These are phyloP conservation scores for Enteromius argenteus DNA, from an alignment of 2,797 vertebrate species.

Conservation along the genomic window DNA sequence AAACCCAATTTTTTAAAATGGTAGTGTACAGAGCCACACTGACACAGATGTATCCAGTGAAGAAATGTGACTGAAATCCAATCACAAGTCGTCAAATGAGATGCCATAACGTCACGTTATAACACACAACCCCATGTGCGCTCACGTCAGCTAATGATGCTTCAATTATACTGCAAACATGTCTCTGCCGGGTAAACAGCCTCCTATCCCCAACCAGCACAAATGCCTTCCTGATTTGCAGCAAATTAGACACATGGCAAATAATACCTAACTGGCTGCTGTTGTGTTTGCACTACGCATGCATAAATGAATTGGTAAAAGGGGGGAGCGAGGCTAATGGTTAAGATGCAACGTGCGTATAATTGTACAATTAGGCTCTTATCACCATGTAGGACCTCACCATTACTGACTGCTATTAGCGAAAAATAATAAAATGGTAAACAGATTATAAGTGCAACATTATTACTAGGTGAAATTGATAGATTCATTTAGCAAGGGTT, in stretches of 20 bases:
- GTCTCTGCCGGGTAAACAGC: slow-evolving; percentile 55
- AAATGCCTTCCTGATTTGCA: slow-evolving; percentile 58
- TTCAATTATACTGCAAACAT: slow-evolving; percentile 60
- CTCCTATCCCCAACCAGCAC: slow-evolving; percentile 56
- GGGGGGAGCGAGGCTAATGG: slow-evolving; percentile 59
- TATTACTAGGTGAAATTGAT: slow-evolving; percentile 45
- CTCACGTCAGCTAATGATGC: slow-evolving; percentile 55
- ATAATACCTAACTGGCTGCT: slow-evolving; percentile 60
- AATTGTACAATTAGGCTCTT: slow-evolving; percentile 61
- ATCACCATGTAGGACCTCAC: slow-evolving; percentile 57
- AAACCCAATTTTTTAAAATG: not conserved
- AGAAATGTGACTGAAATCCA: not conserved
- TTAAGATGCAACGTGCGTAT: slow-evolving; percentile 60
- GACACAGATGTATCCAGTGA: not conserved
- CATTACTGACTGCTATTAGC: slow-evolving; percentile 62
- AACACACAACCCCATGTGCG: slow-evolving; percentile 25
- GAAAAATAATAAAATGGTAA: slow-evolving; percentile 53
- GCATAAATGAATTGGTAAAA: slow-evolving; percentile 59
- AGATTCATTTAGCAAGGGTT: slow-evolving; percentile 40
- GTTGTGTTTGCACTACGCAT: slow-evolving; percentile 60
- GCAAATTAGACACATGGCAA: slow-evolving; percentile 64
- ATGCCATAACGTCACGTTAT: slow-evolving; percentile 25
- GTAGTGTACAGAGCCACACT: not conserved
- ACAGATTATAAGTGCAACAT: slow-evolving; percentile 49
- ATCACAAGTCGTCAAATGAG: not conserved